phyloP scores from a whole-genome alignment of 1,140 invertebrate genomes.

The Sarcophaga peregrina region DNA sequence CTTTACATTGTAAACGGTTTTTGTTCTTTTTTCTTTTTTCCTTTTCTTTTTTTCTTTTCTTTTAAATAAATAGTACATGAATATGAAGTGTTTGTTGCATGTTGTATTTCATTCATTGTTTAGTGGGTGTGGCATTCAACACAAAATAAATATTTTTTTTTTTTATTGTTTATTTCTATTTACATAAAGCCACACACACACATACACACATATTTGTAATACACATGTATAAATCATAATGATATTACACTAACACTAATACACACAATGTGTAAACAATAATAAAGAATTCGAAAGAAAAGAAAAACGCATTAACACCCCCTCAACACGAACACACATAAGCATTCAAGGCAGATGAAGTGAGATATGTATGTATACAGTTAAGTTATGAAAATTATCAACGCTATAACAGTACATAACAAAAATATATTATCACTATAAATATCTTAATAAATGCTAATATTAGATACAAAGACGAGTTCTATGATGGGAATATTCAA shows the following conservation, averaged over 20 bases:
- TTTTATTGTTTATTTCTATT: not conserved
- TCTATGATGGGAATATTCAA: too few relatives aligned
- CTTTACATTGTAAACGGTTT: too few relatives aligned
- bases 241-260: not conserved
- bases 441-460: too few relatives aligned
- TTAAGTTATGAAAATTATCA: too few relatives aligned
- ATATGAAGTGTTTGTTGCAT: not conserved
- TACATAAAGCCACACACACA: not conserved
- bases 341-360: too few relatives aligned
- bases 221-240: not conserved
- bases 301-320: not conserved
- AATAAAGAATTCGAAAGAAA: not conserved
- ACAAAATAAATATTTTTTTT: not conserved
- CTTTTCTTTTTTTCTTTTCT: too few relatives aligned
- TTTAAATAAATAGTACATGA: not conserved
- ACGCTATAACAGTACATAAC: too few relatives aligned
- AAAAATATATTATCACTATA: too few relatives aligned
- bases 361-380: too few relatives aligned
- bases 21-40: too few relatives aligned
- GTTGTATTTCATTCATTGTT: constrained; percentile 20
- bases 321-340: not conserved
- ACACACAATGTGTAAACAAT: not conserved
- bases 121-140: constrained; percentile 23
- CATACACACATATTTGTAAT: not conserved
- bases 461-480: too few relatives aligned